These are phyloP conservation scores for Cygnus buccinator DNA, from an alignment of 2,113 vertebrate genomes.

Conservation along the genomic window DNA sequence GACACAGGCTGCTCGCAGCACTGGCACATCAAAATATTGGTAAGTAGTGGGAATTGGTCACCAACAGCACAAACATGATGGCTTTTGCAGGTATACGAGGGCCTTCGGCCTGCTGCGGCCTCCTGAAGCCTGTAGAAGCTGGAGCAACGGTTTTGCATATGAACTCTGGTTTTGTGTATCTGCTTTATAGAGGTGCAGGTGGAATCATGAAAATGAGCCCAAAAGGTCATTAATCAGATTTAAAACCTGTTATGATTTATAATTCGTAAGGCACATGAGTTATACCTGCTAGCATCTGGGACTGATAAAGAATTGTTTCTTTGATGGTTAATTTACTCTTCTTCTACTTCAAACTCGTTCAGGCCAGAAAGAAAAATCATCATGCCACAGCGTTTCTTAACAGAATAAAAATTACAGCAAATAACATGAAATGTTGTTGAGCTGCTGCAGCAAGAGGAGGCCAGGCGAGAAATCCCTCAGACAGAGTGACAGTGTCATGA, in stretches of 20 bases:
- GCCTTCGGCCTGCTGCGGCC: not conserved
- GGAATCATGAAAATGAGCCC: not conserved
- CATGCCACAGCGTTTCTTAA: not conserved
- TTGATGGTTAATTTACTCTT: slow-evolving; percentile 7
- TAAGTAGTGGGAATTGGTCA: not conserved
- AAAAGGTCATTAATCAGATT: not conserved
- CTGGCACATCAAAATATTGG: fast-evolving
- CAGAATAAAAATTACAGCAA: not conserved
- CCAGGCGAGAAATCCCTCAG: not conserved
- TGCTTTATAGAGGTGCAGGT: not conserved
- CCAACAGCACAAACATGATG: not conserved
- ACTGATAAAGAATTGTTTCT: not conserved
- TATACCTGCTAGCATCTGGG: not conserved
- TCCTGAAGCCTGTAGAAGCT: not conserved
- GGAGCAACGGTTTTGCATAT: not conserved
- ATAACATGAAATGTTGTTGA: not conserved
- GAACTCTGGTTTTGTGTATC: not conserved
- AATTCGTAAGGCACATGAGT: not conserved
- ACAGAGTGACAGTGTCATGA: not conserved
- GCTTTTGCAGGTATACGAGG: not conserved
- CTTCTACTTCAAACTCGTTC: not conserved
- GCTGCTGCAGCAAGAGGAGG: not conserved
- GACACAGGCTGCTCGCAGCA: not conserved
- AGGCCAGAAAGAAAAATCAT: not conserved
- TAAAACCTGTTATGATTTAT: not conserved